Evolutionary conservation across 1,140 invertebrate species (phyloP).

Genomic region (Dolichoris vasculosae): DNA sequence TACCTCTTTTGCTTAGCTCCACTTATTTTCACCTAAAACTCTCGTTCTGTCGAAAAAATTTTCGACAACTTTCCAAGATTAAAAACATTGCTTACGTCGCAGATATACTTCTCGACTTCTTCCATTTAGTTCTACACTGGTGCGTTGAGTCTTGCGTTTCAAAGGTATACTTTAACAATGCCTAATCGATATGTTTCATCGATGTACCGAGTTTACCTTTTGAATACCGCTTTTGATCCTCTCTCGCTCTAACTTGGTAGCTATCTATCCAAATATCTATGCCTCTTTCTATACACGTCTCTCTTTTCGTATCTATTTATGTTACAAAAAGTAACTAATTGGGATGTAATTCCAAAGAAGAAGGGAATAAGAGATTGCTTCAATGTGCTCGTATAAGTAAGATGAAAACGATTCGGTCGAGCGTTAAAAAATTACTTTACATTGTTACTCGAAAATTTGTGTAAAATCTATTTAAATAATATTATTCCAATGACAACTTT

Average conservation of each 20-base stretch:
- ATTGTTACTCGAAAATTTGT: too few relatives aligned
- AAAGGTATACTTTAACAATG: not conserved
- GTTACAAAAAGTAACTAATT: conserved; percentile 40
- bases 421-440: too few relatives aligned
- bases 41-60: not conserved
- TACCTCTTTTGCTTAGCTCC: not conserved
- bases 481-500: too few relatives aligned
- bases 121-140: not conserved
- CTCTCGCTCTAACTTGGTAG: not conserved
- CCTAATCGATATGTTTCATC: conserved; percentile 9
- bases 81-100: not conserved
- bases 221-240: not conserved
- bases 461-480: too few relatives aligned
- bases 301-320: not conserved
- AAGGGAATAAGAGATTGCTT: not conserved
- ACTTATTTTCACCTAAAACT: not conserved
- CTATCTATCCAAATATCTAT: not conserved
- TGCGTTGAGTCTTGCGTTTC: not conserved
- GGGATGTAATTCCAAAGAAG: conserved; percentile 28
- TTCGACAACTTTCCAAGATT: not conserved
- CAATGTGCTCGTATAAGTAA: not conserved
- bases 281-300: not conserved
- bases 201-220: not conserved
- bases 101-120: not conserved
- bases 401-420: not conserved